Evolutionary conservation across 2,888 invertebrate species (phyloP), one percentile per base, ranked within the genome.

Genomic region (Ophonus ardosiacus): DNA sequence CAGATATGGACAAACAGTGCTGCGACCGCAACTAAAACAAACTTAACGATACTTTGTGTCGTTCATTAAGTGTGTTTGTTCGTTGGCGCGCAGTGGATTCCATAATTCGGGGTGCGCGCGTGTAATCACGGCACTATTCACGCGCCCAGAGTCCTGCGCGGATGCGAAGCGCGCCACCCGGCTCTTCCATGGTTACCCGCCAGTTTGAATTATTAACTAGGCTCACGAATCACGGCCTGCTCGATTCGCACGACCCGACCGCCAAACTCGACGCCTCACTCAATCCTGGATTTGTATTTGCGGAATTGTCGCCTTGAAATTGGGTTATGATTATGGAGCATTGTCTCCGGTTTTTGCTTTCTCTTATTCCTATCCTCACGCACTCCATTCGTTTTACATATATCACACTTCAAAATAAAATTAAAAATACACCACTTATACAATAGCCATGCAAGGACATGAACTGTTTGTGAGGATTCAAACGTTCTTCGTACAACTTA

Each of bases 11-110:
- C 84, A 84, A 84, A 84, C 84, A 84, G 21, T 40, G 51, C 18
- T 31, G n/a, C 85, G 80, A 71, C 68, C 80, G 80, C 85, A 85
- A 80, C 85, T 85, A 85, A 85, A 85, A 85, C 87, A 88, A 88
- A 88, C 89, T 89, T 90, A 90, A 90, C 90, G 89, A 90, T 89
- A 90, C 90, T 90, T 90, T 90, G 89, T 88, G 88, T 89, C 88
- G 90, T 90, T 90, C 90, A 90, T 90, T 90, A 90, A 90, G 90
- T 88, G 89, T 90, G 89, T 90, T 90, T 90, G 90, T 90, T 90
- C 88, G 24, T 61, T 43, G 65, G 68, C 68, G 61, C 31, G 78
- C 80, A 31, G 18, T 17, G 68, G 57, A 85, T 85, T 85, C 85
- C 85, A 80, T 85, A 85, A 85, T 85, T 59, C 71, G 83, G 31